Base-by-base conservation (phyloP, 2,797 vertebrate species). In the Clamator glandarius region DNA sequence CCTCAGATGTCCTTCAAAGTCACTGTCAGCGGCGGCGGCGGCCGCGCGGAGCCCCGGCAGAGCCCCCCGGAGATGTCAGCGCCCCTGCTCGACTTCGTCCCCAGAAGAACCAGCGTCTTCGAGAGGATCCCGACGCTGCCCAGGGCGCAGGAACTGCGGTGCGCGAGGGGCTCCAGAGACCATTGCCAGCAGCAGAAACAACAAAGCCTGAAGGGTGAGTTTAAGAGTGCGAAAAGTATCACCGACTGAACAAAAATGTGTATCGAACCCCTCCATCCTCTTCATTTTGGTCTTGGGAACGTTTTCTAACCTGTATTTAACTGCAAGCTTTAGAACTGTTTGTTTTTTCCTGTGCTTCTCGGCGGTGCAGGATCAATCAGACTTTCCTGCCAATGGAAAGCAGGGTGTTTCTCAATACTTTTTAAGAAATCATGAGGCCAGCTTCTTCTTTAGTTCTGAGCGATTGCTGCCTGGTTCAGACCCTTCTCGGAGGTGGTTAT, bases 1-100 rank as follows among this genome's bases (percentile, higher is more conserved):
- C 90, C 96, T 44, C 97, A 94, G 82, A 97, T 98, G 97, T 97
- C 98, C 91, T 98, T 98, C 73, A 97, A 96, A 95, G 78, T 92
- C 54, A 79, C 96, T 29, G 97, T 96, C 94, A 95, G 96, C 87
- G 85, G 83, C 79, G 85, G 39, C 41, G 1, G n/a, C n/a, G n/a
- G 95, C 51, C 78, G 21, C 41, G 1, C 82, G 73, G 97, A 94
- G 86, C 77, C 89, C 18, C 95, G 89, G 90, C 95, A 89, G 84
- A 96, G 87, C 67, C 68, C 93, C 55, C 87, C 93, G 68, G 95
- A 91, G 26, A 95, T 97, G 94, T 92, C 96, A 76, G 93, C 90
- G 28, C 95, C 97, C 31, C 93, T 96, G 67, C 90, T 97, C 5
- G 96, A 96, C 72, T 89, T 96, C 78, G 17, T 96, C 67, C 96